Base-by-base conservation (phyloP, 1,140 invertebrate species). In the Drosophila rhopaloa region DNA sequence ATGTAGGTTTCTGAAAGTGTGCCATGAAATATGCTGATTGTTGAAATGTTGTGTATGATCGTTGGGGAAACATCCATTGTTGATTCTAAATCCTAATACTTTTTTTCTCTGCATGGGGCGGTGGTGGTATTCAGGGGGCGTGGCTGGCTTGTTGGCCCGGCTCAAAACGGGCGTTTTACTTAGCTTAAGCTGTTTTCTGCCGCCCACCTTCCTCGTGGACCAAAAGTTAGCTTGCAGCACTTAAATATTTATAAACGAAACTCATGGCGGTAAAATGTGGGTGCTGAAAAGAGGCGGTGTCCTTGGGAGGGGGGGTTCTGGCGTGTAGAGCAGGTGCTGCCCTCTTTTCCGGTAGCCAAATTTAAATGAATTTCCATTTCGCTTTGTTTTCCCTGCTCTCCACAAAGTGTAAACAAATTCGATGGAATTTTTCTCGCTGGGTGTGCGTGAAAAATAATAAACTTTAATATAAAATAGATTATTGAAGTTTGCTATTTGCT, bases 191-290 rank as follows among this genome's bases (percentile, higher is more conserved):
- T 83, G 56, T 57, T 65, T 48, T 70, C 43, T 9, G 19, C 40
- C 48, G 10, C n/a, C 10, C 10, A 10, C 29, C 44, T n/a, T 24
- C 29, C 57, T 8, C 4, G 41, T 40, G 70, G 38, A 32, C 41
- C 74, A 44, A 56, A 76, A 72, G 65, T 76, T 84, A 76, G 66
- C 71, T 61, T 71, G 57, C 55, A 70, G 71, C 63, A 83, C 76
- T 79, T 75, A 71, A 83, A 76, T 82, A 79, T 83, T 82, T 82
- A 62, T 79, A 82, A 65, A 68, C 59, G 75, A 67, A 74, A 54
- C 51, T 56, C 62, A 41, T 38, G 62, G 46, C 27, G 27, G 10
- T 3, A 6, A 24, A 29, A 32, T 29, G n/a, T 40, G 46, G 47
- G 16, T 2, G n/a, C 7, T 5, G 14, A 11, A 5, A 24, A 11